Evolutionary conservation across 2,113 vertebrate genomes (phyloP).

Genomic region (Vulpes vulpes): DNA sequence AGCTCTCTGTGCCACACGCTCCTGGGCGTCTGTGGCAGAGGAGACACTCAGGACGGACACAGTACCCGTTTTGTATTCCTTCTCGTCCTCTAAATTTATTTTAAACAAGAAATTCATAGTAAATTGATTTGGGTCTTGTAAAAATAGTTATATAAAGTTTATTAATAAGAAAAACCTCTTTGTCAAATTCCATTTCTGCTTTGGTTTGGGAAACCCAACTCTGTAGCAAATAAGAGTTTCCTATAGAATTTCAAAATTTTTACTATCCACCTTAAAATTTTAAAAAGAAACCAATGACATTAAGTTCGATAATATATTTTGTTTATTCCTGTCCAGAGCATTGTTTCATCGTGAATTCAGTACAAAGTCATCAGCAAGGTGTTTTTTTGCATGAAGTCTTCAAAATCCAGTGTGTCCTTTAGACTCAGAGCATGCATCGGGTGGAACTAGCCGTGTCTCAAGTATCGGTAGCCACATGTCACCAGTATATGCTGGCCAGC

Average conservation of each 20-base stretch:
- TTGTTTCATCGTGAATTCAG: background rate
- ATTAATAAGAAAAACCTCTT: background rate
- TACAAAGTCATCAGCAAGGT: background rate
- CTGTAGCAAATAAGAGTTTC: background rate
- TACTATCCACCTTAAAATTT: background rate
- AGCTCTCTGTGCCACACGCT: accelerated
- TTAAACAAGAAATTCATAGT: background rate
- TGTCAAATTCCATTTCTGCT: background rate
- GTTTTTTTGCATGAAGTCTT: background rate
- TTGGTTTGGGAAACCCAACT: background rate
- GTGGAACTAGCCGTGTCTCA: background rate
- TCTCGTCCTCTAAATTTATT: background rate
- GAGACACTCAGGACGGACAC: background rate
- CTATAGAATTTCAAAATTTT: background rate
- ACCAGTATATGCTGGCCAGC: background rate
- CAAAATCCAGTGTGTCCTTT: background rate
- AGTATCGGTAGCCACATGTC: background rate
- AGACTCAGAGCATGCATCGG: background rate
- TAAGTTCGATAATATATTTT: background rate
- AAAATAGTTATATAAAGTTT: background rate
- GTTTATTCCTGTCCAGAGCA: background rate
- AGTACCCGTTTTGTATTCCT: background rate
- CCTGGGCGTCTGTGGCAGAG: too few relatives aligned
- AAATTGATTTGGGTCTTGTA: background rate
- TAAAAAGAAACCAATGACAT: background rate